Conservation (phyloP, 1,140 invertebrate genomes). For the Lysiphlebus fabarum region DNA sequence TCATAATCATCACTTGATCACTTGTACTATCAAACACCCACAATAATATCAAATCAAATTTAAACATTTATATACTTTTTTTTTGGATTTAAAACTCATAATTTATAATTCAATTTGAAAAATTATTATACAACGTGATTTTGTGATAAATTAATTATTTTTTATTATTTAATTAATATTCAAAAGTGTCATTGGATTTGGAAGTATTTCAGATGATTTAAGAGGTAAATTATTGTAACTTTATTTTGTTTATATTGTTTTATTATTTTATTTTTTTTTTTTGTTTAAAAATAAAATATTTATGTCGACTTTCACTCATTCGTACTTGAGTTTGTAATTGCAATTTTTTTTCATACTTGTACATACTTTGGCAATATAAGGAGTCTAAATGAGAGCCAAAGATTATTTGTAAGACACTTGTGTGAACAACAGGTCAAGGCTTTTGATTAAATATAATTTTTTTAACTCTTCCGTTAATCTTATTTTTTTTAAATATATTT, state of each 20-base stretch:
- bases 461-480: slow-evolving; percentile 3
- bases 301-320: slow-evolving; percentile 9
- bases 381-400: slow-evolving; percentile 5
- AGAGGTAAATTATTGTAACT: too few relatives aligned
- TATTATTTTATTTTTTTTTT: too few relatives aligned
- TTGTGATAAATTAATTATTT: neutral
- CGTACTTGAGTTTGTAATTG: slow-evolving; percentile 7
- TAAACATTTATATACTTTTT: neutral
- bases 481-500: too few relatives aligned
- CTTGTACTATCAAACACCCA: neutral
- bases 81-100: neutral
- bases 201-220: neutral
- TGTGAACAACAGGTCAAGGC: neutral
- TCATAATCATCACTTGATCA: neutral
- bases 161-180: neutral
- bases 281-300: neutral
- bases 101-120: neutral
- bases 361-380: neutral
- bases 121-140: neutral
- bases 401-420: slow-evolving; percentile 3
- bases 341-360: neutral
- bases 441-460: too few relatives aligned
- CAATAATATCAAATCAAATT: neutral
- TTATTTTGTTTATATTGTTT: neutral
- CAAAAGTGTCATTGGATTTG: neutral